These are phyloP conservation scores for Egretta garzetta DNA, from an alignment of 2,113 vertebrate species.

Conservation along the genomic window DNA sequence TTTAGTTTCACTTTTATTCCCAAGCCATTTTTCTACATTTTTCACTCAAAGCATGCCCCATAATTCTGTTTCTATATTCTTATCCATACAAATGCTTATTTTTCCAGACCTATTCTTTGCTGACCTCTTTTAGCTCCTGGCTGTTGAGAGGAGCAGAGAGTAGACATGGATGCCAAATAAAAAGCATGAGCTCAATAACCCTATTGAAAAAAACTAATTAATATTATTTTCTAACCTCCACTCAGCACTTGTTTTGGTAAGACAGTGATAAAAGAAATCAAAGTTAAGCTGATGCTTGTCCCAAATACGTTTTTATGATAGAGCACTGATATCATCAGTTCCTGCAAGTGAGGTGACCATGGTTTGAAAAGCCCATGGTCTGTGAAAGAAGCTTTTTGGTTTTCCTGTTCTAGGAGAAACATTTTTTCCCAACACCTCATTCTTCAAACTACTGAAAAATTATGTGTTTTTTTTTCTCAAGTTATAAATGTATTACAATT, in stretches of 20 bases:
- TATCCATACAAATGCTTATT: neutral
- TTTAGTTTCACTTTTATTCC: neutral
- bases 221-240: neutral
- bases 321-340: neutral
- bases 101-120: neutral
- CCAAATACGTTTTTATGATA: neutral
- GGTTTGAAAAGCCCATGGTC: neutral
- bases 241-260: neutral
- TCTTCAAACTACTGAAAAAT: neutral
- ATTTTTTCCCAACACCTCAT: neutral
- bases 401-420: neutral
- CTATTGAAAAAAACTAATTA: neutral
- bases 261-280: neutral
- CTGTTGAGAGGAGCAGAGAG: neutral
- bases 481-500: neutral
- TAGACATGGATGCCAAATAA: neutral
- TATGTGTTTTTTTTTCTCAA: neutral
- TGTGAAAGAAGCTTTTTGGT: neutral
- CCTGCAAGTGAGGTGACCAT: neutral
- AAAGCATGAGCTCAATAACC: neutral
- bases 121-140: neutral
- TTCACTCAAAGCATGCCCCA: neutral
- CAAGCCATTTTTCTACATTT: neutral
- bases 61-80: neutral
- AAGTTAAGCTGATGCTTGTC: neutral